These are phyloP conservation scores for Pyrocoelia pectoralis DNA, from an alignment of 2,888 invertebrate species.

Conservation along the genomic window DNA sequence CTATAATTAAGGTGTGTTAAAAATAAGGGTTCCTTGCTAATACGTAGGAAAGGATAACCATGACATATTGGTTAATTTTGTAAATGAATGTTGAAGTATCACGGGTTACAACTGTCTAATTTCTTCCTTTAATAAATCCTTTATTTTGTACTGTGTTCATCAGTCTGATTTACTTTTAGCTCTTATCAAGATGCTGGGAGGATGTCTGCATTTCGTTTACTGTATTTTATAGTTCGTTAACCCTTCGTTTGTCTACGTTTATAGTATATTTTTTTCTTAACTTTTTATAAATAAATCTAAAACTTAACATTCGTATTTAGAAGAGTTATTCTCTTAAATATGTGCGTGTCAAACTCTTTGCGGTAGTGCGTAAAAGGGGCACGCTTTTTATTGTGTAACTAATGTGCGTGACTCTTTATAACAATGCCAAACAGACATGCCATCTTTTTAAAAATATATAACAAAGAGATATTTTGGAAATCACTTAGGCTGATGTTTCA, in stretches of 20 bases:
- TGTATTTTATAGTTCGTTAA: conserved; percentile 27
- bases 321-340: not conserved
- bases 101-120: not conserved
- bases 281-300: conserved; percentile 26
- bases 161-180: not conserved
- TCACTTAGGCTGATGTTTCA: too few relatives aligned
- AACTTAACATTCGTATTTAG: conserved; percentile 18
- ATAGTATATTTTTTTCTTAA: conserved; percentile 17
- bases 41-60: too few relatives aligned
- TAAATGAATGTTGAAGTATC: not conserved
- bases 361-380: not conserved
- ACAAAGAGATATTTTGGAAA: too few relatives aligned
- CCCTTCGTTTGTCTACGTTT: conserved; percentile 10
- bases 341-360: not conserved
- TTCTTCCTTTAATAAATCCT: not conserved
- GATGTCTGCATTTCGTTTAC: conserved; percentile 20
- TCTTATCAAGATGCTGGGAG: conserved; percentile 19
- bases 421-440: too few relatives aligned
- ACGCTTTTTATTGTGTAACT: not conserved
- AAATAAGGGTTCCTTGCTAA: not conserved
- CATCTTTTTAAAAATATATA: too few relatives aligned
- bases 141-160: conserved; percentile 17
- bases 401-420: not conserved
- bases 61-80: not conserved
- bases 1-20: conserved; percentile 1